Base-by-base conservation (phyloP, 2,113 vertebrate species). In the Pionites leucogaster region DNA sequence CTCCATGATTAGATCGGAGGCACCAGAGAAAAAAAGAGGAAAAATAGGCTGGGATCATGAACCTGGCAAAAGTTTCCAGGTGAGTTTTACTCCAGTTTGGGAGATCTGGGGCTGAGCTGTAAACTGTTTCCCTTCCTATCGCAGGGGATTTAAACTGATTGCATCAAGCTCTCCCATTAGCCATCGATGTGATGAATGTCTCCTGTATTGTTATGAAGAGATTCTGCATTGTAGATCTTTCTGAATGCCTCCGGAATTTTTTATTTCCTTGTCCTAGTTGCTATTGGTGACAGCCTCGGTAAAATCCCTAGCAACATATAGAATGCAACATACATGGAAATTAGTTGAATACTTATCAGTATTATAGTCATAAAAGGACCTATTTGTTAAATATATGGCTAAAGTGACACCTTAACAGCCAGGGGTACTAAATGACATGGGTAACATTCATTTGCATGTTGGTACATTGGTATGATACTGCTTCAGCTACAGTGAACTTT, bases 351-450 rank as follows among this genome's bases (percentile, higher is more conserved):
- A 91, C 94, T 94, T 94, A 94, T 85, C 95, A 93, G 88, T 95
- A 80, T 93, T 88, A 76, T 74, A 91, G 94, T 89, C 88, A 93
- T 97, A 97, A 97, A 96, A 95, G 57, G 88, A 87, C 65, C 94
- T 92, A 95, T 97, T 97, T 97, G 94, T 97, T 97, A 95, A 95
- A 92, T 93, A 94, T 94, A 97, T 82, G 69, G 84, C 67, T 94
- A 74, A 96, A 97, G 93, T 95, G 97, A 96, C 96, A 96, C 86
- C 92, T 96, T 97, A 95, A 96, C 86, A 91, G 94, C 95, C 93
- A 91, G 53, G 88, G 92, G 83, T 91, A 79, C 77, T 94, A 93
- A 97, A 96, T 93, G 95, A 96, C 95, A 93, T 35, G 78, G 79
- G 84, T 77, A 91, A 94, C 81, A 75, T 95, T 95, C 88, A 94